These are phyloP conservation scores for Aphis craccivora DNA, from an alignment of 1,140 invertebrate species.

Conservation along the genomic window DNA sequence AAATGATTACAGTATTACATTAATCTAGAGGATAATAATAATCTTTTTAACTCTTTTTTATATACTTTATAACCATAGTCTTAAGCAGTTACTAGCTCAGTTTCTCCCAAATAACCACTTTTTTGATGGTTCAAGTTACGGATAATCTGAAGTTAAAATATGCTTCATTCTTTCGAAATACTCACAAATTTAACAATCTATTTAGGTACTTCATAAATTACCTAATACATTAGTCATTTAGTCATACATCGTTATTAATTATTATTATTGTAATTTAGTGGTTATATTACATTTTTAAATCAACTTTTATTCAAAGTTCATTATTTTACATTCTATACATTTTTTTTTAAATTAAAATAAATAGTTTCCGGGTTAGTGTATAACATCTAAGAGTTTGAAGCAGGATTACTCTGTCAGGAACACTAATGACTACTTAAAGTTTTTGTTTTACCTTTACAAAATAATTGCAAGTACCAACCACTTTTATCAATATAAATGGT, in stretches of 20 bases:
- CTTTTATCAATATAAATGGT: slow-evolving; percentile 35
- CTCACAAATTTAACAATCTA: neutral
- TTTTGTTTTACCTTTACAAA: slow-evolving; percentile 28
- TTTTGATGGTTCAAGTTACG: neutral
- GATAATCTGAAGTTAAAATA: neutral
- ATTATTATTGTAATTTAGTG: neutral
- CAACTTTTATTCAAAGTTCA: neutral
- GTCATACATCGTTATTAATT: neutral
- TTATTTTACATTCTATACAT: neutral
- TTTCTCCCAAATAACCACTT: neutral
- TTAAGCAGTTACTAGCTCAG: neutral
- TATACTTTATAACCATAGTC: neutral
- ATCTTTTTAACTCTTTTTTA: neutral
- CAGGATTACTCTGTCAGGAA: neutral
- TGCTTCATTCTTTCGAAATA: neutral
- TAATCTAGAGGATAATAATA: neutral
- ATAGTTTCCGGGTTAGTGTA: neutral
- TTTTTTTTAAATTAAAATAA: neutral
- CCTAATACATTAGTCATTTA: neutral
- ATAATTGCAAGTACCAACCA: neutral
- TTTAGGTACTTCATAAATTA: neutral
- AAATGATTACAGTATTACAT: neutral
- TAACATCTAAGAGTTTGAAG: neutral
- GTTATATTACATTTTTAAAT: neutral
- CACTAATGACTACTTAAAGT: slow-evolving; percentile 33